These are phyloP conservation scores for Druon quercuslanigerum DNA, from an alignment of 1,140 invertebrate species.

Conservation along the genomic window DNA sequence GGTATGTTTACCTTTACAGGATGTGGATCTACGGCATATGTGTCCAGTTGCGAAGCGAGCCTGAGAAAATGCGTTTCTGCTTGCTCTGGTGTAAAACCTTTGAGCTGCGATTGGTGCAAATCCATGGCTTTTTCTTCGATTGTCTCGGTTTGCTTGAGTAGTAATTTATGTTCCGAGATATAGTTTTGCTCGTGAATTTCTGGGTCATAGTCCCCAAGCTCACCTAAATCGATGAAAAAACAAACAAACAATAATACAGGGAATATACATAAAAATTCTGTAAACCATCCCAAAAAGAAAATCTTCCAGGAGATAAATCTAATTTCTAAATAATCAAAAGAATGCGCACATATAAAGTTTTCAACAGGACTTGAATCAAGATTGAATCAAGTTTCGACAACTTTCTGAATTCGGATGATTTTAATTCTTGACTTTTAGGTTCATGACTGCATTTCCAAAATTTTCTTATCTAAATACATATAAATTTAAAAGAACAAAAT, in stretches of 20 bases:
- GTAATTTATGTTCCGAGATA: slow-evolving; percentile 91
- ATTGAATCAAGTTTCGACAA: too few relatives aligned
- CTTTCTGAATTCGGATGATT: too few relatives aligned
- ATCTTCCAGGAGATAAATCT: too few relatives aligned
- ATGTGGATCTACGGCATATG: slow-evolving; percentile 98
- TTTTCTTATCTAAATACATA: too few relatives aligned
- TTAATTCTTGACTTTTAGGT: too few relatives aligned
- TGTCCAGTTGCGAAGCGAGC: slow-evolving; percentile 92
- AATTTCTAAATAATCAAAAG: background rate
- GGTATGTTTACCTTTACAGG: slow-evolving; percentile 89
- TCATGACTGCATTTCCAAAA: too few relatives aligned
- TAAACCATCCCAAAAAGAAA: background rate
- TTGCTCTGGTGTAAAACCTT: slow-evolving; percentile 83
- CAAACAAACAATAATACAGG: background rate
- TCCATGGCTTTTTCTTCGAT: slow-evolving; percentile 95
- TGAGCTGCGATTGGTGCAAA: slow-evolving; percentile 87
- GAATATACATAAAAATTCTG: background rate
- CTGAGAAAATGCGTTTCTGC: slow-evolving; percentile 91
- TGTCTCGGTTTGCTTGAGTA: slow-evolving; percentile 92
- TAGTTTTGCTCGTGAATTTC: slow-evolving; percentile 93
- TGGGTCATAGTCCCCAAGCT: slow-evolving; percentile 95
- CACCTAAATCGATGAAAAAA: slow-evolving; percentile 79
- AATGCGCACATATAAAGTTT: too few relatives aligned
- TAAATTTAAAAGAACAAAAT: too few relatives aligned
- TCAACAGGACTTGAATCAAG: too few relatives aligned